A percentile compares a stretch with the other conserved stretches of the same genome.
Conservation (phyloP, 2,888 invertebrate species). For the Xanthostigma xanthostigma region DNA sequence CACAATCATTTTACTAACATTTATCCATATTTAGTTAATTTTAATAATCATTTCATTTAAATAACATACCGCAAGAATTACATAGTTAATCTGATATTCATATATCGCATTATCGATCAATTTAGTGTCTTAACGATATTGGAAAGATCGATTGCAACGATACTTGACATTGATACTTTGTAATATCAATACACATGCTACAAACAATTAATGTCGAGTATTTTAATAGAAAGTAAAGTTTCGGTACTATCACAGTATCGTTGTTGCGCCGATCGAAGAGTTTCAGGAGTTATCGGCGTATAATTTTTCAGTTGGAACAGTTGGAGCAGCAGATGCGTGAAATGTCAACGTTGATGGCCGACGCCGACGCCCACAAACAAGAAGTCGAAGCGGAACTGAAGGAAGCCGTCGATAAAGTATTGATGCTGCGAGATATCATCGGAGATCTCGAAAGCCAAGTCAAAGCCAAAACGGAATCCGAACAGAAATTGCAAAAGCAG, state of each 20-base stretch:
- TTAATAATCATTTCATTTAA: too few species aligned
- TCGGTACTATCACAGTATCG: too few species aligned
- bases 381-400: slow-evolving; percentile 56
- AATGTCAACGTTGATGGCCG: slow-evolving; percentile 43
- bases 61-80: too few species aligned
- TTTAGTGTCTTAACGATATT: too few species aligned
- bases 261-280: not conserved
- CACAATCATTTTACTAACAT: not conserved
- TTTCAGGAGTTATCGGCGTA: not conserved
- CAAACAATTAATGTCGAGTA: too few species aligned
- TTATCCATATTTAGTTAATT: too few species aligned
- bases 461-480: slow-evolving; percentile 47
- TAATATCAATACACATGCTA: too few species aligned
- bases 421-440: slow-evolving; percentile 60
- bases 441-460: slow-evolving; percentile 61
- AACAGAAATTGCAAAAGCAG: slow-evolving; percentile 43
- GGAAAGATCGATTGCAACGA: too few species aligned
- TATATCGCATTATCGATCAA: too few species aligned
- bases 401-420: slow-evolving; percentile 60
- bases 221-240: too few species aligned
- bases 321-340: slow-evolving; percentile 62
- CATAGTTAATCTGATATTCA: too few species aligned
- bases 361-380: slow-evolving; percentile 43
- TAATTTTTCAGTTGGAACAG: slow-evolving; percentile 50
- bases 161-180: too few species aligned